These are phyloP conservation scores for Anisognathus igniventris DNA, from an alignment of 2,797 vertebrate genomes.

Conservation along the genomic window DNA sequence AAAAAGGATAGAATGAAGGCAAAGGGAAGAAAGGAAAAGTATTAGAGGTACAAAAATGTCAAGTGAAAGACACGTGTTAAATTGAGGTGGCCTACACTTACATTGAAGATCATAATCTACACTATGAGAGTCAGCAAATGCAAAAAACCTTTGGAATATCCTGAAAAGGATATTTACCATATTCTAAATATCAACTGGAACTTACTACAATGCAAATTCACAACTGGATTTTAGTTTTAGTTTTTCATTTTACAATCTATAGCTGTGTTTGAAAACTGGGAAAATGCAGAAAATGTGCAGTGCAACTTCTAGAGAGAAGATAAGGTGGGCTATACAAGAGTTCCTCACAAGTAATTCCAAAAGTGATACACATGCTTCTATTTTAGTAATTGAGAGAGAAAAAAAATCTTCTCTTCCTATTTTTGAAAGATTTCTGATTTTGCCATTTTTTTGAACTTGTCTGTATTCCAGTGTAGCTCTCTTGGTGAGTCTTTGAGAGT, in stretches of 20 bases:
- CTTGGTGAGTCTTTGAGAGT: background rate
- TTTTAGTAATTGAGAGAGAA: background rate
- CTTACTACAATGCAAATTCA: background rate
- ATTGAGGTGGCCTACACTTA: background rate
- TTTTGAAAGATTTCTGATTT: background rate
- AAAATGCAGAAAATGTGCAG: background rate
- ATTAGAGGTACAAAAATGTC: background rate
- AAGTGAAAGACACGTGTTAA: background rate
- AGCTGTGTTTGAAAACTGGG: background rate
- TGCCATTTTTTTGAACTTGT: background rate
- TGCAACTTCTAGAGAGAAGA: background rate
- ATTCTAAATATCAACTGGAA: background rate
- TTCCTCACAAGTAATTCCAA: background rate
- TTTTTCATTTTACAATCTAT: background rate
- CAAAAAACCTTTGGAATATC: background rate
- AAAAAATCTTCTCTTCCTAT: background rate
- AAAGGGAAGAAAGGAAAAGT: background rate
- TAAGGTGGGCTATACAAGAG: background rate
- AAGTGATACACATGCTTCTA: background rate
- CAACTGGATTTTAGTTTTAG: background rate
- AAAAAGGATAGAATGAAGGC: background rate
- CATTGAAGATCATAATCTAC: background rate
- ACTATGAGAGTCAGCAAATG: rapidly evolving
- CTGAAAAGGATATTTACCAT: background rate
- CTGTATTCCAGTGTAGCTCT: background rate